These are phyloP conservation scores for Columbina picui DNA, from an alignment of 2,113 vertebrate genomes.

Conservation along the genomic window DNA sequence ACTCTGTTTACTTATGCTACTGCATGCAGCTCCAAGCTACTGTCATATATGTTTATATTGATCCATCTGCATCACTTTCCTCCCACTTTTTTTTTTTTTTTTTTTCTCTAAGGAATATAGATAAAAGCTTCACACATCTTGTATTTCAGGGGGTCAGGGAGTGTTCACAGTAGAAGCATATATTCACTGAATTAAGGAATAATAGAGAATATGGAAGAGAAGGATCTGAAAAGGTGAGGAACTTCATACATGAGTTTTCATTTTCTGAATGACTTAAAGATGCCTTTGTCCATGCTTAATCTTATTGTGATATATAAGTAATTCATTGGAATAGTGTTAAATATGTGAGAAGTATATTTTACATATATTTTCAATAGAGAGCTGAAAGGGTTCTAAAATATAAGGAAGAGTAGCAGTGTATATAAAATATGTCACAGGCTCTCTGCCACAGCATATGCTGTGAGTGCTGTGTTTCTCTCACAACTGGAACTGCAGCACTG, in stretches of 20 bases:
- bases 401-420: not conserved
- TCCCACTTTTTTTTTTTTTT: not conserved
- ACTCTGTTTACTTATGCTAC: constrained; percentile 62
- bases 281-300: not conserved
- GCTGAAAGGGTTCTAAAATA: not conserved
- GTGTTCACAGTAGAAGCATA: not conserved
- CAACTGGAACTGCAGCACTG: rapidly evolving
- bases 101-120: not conserved
- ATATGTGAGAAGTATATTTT: not conserved
- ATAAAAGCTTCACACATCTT: constrained; percentile 23
- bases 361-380: not conserved
- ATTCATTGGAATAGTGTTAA: not conserved
- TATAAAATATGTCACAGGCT: not conserved
- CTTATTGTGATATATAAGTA: not conserved
- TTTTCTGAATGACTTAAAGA: not conserved
- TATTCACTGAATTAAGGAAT: not conserved
- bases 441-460: not conserved
- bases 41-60: constrained; percentile 60
- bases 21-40: constrained; percentile 57
- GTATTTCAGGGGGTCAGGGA: not conserved
- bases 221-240: not conserved
- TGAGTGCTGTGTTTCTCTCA: not conserved
- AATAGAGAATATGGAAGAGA: not conserved
- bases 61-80: constrained; percentile 28
- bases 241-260: not conserved